phyloP scores from a whole-genome alignment of 92 coral and sea anemone species.

The Bergia sp. region DNA sequence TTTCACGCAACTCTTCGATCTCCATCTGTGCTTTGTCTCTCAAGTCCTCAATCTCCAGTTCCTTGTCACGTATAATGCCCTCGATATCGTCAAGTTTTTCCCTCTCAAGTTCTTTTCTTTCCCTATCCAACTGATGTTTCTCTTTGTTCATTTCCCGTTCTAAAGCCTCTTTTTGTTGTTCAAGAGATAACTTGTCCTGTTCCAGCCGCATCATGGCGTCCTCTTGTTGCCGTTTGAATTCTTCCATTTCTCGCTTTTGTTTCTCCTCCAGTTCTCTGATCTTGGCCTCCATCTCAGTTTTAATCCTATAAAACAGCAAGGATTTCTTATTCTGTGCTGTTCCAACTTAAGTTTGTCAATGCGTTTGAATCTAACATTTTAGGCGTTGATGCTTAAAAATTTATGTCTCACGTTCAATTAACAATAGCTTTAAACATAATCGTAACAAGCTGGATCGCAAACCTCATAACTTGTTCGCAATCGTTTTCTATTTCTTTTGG shows the following conservation, averaged over 20 bases:
- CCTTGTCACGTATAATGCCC: constrained; percentile 83
- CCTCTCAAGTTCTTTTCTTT: constrained; percentile 81
- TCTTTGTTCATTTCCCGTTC: constrained; percentile 84
- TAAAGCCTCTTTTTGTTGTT: constrained; percentile 81
- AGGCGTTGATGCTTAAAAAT: background rate
- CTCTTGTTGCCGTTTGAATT: constrained; percentile 74
- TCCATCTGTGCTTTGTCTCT: constrained; percentile 94
- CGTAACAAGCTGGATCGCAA: background rate
- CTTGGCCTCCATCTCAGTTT: constrained; percentile 80
- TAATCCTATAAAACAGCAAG: constrained; percentile 56
- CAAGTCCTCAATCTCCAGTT: constrained; percentile 81
- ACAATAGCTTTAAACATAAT: background rate
- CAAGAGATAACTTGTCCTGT: constrained; percentile 74
- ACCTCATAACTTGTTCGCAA: constrained; percentile 22
- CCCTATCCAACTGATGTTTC: constrained; percentile 78
- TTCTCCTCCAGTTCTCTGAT: constrained; percentile 72
- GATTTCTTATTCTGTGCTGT: background rate
- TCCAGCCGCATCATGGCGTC: constrained; percentile 71
- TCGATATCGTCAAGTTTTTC: constrained; percentile 95
- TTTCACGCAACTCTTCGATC: constrained; percentile 87
- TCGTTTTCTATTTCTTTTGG: constrained; percentile 15
- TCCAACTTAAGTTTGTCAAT: background rate
- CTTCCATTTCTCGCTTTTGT: constrained; percentile 74
- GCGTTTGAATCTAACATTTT: background rate
- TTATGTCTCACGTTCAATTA: background rate